Evolutionary conservation across 2,113 vertebrate genomes (phyloP), one percentile per base, ranked within the genome.

Genomic region (Cyphomyrus plagiostoma): DNA sequence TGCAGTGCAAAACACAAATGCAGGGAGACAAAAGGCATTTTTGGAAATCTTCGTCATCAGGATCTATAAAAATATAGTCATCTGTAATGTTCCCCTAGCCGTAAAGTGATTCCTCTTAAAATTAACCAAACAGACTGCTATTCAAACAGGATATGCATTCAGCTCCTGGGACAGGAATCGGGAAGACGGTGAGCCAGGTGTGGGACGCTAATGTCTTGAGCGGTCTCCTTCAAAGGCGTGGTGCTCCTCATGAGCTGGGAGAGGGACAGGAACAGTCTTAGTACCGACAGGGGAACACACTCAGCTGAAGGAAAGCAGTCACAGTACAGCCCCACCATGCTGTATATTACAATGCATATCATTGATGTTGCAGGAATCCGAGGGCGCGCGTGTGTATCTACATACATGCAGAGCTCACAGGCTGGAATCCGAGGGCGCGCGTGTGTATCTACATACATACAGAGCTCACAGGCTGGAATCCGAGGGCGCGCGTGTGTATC

Each of bases 201-300:
- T 93, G 94, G 91, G 89, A 88, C 91, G 93, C 96, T 97, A 97
- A 94, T 96, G 96, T 93, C 96, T 97, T 92, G 96, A 95, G 93
- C 94, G 94, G 62, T 96, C 97, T 92, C 98, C 97, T 97, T 99
- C 98, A 94, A 99, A 99, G 91, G 98, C 98, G 85, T 96, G 97
- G 93, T 99, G 98, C 91, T 99, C 97, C 96, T 97, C 96, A 83
- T 99, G 98, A 89, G 98, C 98, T 99, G 95, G 91, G 95, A 95
- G 77, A 93, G 50, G 95, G 90, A 94, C 92, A 93, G 90, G n/a
- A 8, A 42, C n/a, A 48, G 48, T 84, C 46, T 88, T 42, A 66
- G 42, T 45, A 45, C 42, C 4, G 42, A 45, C 42, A 45, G 42
- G 42, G 4, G 42, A 35, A 35, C 1, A 30, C 26, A 30, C 45